Conservation (phyloP, 2,113 vertebrate species). For the Trematomus loennbergii region DNA sequence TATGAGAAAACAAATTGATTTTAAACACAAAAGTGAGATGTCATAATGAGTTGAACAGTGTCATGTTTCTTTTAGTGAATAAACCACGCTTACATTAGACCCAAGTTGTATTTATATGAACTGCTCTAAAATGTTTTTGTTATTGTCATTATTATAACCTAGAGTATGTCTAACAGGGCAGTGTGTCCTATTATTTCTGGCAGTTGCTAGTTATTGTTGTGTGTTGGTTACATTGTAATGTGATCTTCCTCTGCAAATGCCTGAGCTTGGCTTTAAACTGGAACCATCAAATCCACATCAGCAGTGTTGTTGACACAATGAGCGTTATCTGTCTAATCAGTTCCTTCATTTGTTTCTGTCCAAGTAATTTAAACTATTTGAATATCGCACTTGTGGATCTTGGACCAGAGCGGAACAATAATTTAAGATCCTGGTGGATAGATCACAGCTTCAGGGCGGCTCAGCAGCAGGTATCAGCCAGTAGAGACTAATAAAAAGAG, state of each 20-base stretch:
- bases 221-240: constrained; percentile 31
- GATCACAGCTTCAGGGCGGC: constrained; percentile 31
- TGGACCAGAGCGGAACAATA: constrained; percentile 35
- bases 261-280: neutral
- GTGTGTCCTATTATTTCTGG: neutral
- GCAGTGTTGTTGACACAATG: constrained; percentile 12
- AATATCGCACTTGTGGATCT: constrained; percentile 50
- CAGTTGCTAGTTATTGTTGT: neutral
- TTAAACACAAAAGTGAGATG: neutral
- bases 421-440: constrained; percentile 39
- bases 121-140: neutral
- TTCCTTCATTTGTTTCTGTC: constrained; percentile 36
- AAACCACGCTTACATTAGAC: neutral
- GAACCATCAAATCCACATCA: constrained; percentile 9
- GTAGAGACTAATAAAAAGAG: constrained; percentile 49
- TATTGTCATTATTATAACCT: neutral
- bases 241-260: constrained; percentile 25
- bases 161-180: neutral
- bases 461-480: constrained; percentile 47
- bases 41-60: neutral
- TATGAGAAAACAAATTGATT: neutral
- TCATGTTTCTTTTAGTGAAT: neutral
- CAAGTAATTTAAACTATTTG: constrained; percentile 38
- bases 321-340: constrained; percentile 38
- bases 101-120: constrained; percentile 10